Evolutionary conservation across 2,113 vertebrate species (phyloP), one percentile per base, ranked within the genome.

Genomic region (Hippocampus mohnikei): DNA sequence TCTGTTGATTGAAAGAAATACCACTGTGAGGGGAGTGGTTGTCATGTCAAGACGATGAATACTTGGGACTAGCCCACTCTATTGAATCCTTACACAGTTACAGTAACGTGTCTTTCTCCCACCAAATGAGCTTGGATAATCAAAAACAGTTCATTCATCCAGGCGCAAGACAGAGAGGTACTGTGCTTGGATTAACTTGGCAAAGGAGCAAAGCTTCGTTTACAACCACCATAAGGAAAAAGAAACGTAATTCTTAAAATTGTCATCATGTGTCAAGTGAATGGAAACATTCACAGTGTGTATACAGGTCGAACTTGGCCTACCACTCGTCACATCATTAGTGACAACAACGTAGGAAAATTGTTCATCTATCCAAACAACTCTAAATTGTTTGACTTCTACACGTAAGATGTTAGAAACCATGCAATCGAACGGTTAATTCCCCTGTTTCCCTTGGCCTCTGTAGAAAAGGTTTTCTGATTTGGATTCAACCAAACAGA

Each of bases 1-100:
- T 81, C 53, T 89, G 89, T 89, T 91, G 89, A 89, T 86, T 75
- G 56, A 89, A 80, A 88, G 89, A 91, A 91, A 91, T 91, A 84
- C 85, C 88, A 87, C 83, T 75, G 86, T 87, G 84, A 86, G 83
- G 81, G 82, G 84, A 84, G 81, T 83, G 82, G 84, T 82, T 86
- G 85, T 85, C 85, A 86, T 87, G 88, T 88, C 86, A 87, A 63
- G 78, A 83, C 85, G 85, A 87, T 89, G 90, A 90, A 91, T 88
- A 90, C 64, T 87, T 83, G 81, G 78, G 85, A 78, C 70, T 73
- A 40, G 27, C 33, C 73, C 66, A 71, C 64, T 50, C 76, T 73
- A 76, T 74, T 81, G 85, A 84, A 76, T 86, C 73, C 73, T 12
- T 80, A 68, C 79, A 69, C 25, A 66, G 69, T 0, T 66, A 85